A percentile compares a stretch with the other conserved stretches of the same genome.
These are phyloP conservation scores for Cosmia pyralina DNA, from an alignment of 2,888 invertebrate species.

Conservation along the genomic window DNA sequence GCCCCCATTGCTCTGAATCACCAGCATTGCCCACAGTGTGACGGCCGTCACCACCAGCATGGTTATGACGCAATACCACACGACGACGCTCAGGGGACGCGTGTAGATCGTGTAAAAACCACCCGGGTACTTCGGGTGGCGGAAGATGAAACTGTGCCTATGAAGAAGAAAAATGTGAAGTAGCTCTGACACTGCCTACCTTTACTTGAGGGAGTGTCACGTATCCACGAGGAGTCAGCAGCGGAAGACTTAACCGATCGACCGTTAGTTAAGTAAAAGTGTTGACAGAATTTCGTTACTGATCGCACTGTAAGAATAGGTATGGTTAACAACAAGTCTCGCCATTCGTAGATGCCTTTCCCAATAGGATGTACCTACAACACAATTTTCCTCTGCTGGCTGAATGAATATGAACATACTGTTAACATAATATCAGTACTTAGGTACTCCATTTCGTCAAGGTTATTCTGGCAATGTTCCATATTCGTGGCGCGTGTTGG, in stretches of 20 bases:
- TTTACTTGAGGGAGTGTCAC: background rate
- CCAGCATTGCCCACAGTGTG: conserved; percentile 73
- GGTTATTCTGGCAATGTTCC: background rate
- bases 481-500: too few relatives aligned
- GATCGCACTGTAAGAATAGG: too few relatives aligned
- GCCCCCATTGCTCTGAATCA: conserved; percentile 63
- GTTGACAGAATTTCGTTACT: background rate
- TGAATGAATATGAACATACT: background rate
- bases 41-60: conserved; percentile 74
- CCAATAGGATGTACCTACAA: background rate
- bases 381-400: too few relatives aligned
- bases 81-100: conserved; percentile 90
- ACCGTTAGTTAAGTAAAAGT: background rate
- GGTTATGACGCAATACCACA: conserved; percentile 89
- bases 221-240: background rate
- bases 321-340: background rate
- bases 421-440: background rate
- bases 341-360: too few relatives aligned
- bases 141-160: conserved; percentile 92
- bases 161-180: conserved; percentile 23
- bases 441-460: background rate
- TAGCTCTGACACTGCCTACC: too few relatives aligned
- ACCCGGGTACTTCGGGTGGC: conserved; percentile 91
- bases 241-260: background rate
- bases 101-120: conserved; percentile 91